phyloP scores from a whole-genome alignment of 2,797 vertebrate species.

The Scolopax rusticola region DNA sequence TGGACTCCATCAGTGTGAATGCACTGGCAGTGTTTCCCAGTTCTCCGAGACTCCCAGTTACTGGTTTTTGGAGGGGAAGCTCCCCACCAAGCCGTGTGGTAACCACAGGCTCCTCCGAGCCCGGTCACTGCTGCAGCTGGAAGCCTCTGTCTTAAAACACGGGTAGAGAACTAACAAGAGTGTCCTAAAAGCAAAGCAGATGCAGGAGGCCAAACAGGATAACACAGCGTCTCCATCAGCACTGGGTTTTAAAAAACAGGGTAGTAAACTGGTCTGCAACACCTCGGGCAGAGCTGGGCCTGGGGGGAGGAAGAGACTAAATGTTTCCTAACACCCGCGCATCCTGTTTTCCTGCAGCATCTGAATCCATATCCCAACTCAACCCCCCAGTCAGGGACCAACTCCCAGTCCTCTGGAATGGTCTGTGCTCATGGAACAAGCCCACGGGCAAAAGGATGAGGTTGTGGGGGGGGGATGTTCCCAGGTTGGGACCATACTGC shows the following conservation, averaged over 20 bases:
- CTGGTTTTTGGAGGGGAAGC: not conserved
- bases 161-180: not conserved
- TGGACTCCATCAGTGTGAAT: rapidly evolving
- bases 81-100: not conserved
- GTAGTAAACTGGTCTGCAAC: not conserved
- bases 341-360: not conserved
- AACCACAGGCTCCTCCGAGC: not conserved
- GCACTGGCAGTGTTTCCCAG: rapidly evolving
- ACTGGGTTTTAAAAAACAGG: not conserved
- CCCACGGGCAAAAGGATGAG: not conserved
- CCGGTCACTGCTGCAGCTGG: not conserved
- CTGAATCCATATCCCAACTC: not conserved
- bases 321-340: not conserved
- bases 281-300: not conserved
- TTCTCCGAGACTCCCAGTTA: not conserved
- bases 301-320: not conserved
- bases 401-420: not conserved
- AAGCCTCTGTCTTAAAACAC: not conserved
- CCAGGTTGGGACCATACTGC: not conserved
- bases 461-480: not conserved
- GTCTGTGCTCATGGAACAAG: not conserved
- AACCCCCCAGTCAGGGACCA: not conserved
- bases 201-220: not conserved
- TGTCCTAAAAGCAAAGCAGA: not conserved
- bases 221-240: not conserved